Percentiles rank a stretch among this genome's conserved stretches.
Conservation (phyloP, 1,140 invertebrate genomes). For the Drosophila eugracilis region DNA sequence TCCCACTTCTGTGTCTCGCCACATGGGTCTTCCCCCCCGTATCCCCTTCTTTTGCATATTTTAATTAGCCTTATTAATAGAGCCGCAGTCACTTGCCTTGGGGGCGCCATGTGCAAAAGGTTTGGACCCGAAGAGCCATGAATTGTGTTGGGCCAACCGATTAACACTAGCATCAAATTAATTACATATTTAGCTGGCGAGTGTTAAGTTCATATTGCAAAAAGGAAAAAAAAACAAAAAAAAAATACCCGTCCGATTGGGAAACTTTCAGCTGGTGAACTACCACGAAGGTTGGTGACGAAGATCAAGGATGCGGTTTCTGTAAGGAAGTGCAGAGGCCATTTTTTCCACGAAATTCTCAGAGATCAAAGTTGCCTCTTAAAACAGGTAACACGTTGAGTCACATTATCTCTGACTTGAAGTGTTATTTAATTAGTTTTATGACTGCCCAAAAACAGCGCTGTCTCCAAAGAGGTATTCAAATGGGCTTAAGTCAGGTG, state of each 20-base stretch:
- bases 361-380: slow-evolving; percentile 8
- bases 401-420: slow-evolving; percentile 2
- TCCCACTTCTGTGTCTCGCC: slow-evolving; percentile 40
- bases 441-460: slow-evolving; percentile 6
- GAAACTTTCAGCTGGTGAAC: slow-evolving; percentile 36
- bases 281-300: slow-evolving; percentile 16
- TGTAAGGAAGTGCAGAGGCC: slow-evolving; percentile 30
- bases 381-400: slow-evolving; percentile 12
- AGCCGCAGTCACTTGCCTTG: slow-evolving; percentile 36
- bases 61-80: slow-evolving; percentile 73
- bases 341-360: background rate
- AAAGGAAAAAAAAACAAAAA: slow-evolving; percentile 24
- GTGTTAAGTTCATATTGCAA: slow-evolving; percentile 58
- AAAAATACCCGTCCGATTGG: slow-evolving; percentile 22
- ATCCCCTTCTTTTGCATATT: slow-evolving; percentile 40
- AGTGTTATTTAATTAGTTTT: slow-evolving; percentile 36
- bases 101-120: slow-evolving; percentile 48
- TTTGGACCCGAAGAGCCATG: slow-evolving; percentile 37
- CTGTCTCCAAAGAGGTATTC: slow-evolving; percentile 20
- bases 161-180: slow-evolving; percentile 68
- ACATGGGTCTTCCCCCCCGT: background rate
- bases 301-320: slow-evolving; percentile 29
- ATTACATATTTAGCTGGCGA: slow-evolving; percentile 65
- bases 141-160: slow-evolving; percentile 65
- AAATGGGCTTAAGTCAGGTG: slow-evolving; percentile 24